Evolutionary conservation across 2,113 vertebrate species (phyloP).

Genomic region (Mystacornis crossleyi): DNA sequence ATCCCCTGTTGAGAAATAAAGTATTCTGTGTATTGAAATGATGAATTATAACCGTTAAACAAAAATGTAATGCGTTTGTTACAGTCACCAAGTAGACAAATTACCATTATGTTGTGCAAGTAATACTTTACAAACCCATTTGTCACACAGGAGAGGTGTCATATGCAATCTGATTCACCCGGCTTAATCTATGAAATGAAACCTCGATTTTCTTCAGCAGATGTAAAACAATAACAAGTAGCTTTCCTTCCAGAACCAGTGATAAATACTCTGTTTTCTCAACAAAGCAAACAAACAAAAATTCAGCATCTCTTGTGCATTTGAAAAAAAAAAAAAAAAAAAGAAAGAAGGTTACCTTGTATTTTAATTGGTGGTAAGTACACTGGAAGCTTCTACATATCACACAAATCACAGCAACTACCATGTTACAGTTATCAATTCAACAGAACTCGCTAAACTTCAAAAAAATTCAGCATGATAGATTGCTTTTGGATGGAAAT

Average conservation of each 20-base stretch:
- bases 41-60: constrained; percentile 56
- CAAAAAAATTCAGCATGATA: not conserved
- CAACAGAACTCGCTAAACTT: not conserved
- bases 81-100: constrained; percentile 56
- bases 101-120: constrained; percentile 44
- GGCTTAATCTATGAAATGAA: constrained; percentile 48
- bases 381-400: not conserved
- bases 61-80: constrained; percentile 53
- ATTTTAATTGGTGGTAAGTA: not conserved
- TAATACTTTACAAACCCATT: constrained; percentile 68
- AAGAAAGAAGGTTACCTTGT: not conserved
- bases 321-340: not conserved
- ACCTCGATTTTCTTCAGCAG: constrained; percentile 5
- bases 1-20: constrained; percentile 51
- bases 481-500: not conserved
- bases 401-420: not conserved
- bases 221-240: not conserved
- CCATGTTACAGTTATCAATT: not conserved
- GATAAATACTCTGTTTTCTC: constrained; percentile 27
- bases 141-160: constrained; percentile 62
- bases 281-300: not conserved
- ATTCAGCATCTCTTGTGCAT: not conserved
- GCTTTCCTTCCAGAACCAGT: not conserved
- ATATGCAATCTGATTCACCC: constrained; percentile 56
- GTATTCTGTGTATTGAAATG: constrained; percentile 41